Percentiles rank a stretch among this genome's conserved stretches.
Conservation (phyloP, 2,888 invertebrate genomes). For the Dynastes maya region DNA sequence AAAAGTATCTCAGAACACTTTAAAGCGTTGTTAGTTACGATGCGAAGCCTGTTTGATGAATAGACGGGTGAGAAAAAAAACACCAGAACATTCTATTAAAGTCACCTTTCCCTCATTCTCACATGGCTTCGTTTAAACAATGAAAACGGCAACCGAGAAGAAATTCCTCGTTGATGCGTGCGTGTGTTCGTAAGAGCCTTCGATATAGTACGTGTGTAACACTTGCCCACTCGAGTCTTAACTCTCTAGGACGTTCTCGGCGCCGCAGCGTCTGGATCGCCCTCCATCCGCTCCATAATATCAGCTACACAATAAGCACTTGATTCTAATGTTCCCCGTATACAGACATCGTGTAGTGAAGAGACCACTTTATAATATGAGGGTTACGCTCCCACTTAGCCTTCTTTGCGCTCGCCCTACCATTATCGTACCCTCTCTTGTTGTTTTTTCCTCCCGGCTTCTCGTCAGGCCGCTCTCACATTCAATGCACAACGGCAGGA, state of each 20-base stretch:
- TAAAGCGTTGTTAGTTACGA: too few species aligned
- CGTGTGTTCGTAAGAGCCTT: constrained; percentile 11
- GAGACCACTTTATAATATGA: constrained; percentile 46
- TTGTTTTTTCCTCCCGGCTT: constrained; percentile 6
- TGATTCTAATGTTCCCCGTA: constrained; percentile 46
- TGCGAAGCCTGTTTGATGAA: too few species aligned
- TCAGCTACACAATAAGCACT: constrained; percentile 45
- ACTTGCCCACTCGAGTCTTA: constrained; percentile 35
- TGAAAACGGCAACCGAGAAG: constrained; percentile 30
- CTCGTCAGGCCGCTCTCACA: constrained; percentile 20
- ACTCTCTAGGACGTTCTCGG: constrained; percentile 21
- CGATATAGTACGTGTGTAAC: constrained; percentile 12
- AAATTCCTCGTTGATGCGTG: background rate
- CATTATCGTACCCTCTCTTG: background rate
- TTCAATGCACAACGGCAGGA: constrained; percentile 38
- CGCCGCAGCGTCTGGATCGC: constrained; percentile 21
- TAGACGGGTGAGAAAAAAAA: background rate
- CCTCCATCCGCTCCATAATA: constrained; percentile 37
- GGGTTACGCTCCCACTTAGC: constrained; percentile 44
- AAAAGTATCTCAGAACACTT: too few species aligned
- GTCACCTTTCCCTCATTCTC: background rate
- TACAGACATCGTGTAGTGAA: constrained; percentile 43
- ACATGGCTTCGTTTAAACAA: constrained; percentile 19
- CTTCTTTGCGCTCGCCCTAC: constrained; percentile 10
- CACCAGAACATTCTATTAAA: background rate